Evolutionary conservation across 2,888 invertebrate species (phyloP).

Genomic region (Conomelus anceps): DNA sequence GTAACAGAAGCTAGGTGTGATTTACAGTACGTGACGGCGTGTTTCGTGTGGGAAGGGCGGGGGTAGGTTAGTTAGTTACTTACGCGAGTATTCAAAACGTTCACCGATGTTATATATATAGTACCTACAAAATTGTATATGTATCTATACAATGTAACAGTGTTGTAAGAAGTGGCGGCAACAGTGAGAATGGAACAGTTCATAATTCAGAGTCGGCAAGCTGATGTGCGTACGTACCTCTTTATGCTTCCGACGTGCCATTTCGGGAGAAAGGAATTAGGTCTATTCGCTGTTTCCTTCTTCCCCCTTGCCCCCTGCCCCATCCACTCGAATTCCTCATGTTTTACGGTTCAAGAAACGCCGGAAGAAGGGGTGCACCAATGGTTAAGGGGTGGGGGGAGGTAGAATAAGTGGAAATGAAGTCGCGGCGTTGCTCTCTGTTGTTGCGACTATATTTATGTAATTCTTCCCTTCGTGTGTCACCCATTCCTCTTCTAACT

Average conservation of each 20-base stretch:
- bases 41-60: not conserved
- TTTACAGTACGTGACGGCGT: not conserved
- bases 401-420: not conserved
- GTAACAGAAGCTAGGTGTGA: not conserved
- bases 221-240: not conserved
- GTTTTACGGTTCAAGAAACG: not conserved
- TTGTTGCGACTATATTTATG: slow-evolving; percentile 9
- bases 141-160: not conserved
- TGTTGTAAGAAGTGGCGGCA: not conserved
- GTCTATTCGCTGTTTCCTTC: not conserved
- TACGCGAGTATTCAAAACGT: not conserved
- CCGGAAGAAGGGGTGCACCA: not conserved
- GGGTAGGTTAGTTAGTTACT: not conserved
- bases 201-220: not conserved
- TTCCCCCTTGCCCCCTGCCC: not conserved
- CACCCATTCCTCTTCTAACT: not conserved
- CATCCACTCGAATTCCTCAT: not conserved
- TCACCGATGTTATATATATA: not conserved
- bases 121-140: not conserved
- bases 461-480: slow-evolving; percentile 3
- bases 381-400: not conserved
- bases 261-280: slow-evolving; percentile 1
- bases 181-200: not conserved
- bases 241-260: slow-evolving; percentile 12
- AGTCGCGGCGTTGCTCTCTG: too few relatives aligned